Evolutionary conservation across 1,140 invertebrate species (phyloP), one percentile per base, ranked within the genome.

Genomic region (Oryctes rhinoceros): DNA sequence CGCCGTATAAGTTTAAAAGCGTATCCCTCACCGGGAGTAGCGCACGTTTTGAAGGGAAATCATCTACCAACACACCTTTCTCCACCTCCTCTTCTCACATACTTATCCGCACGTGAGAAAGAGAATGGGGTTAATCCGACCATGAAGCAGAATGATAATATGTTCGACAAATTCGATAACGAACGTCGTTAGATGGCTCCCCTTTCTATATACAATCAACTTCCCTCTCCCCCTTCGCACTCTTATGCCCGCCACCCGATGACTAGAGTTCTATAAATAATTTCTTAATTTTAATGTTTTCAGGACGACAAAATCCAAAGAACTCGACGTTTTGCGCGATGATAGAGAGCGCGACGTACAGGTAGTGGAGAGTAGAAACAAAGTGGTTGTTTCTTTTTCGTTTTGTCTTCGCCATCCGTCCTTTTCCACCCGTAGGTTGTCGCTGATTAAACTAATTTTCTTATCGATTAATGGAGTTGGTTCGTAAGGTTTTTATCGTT

Each of bases 211-310:
- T 30, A 30, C 24, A 30, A 30, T 30, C 24, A 6, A 18, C 53
- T 3, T 59, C 53, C 13, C 53, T 53, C 53, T 59, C 15, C 49
- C 18, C 53, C 15, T 18, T 18, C 53, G 11, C 49, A n/a, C 13
- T 53, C 49, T 53, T n/a, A 18, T 59, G 5, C 53, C 53, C 53
- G 53, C 3, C 24, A 59, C 13, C 6, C 3, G 53, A 24, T 71
- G 65, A 71, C 35, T 71, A 71, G 65, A 71, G 65, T 35, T 71
- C 65, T 71, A 71, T 71, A 71, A 71, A 71, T 71, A 71, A 71
- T 71, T 71, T 71, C 65, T 71, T 71, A 71, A 71, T 71, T 71
- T 71, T 71, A 71, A 71, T 71, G 65, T 71, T 71, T 39, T 39
- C 39, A 7, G 39, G 7, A 7, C 39, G 39, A 7, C 39, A 39